These are phyloP conservation scores for Urocitellus parryii DNA, from an alignment of 2,113 vertebrate genomes.

Conservation along the genomic window DNA sequence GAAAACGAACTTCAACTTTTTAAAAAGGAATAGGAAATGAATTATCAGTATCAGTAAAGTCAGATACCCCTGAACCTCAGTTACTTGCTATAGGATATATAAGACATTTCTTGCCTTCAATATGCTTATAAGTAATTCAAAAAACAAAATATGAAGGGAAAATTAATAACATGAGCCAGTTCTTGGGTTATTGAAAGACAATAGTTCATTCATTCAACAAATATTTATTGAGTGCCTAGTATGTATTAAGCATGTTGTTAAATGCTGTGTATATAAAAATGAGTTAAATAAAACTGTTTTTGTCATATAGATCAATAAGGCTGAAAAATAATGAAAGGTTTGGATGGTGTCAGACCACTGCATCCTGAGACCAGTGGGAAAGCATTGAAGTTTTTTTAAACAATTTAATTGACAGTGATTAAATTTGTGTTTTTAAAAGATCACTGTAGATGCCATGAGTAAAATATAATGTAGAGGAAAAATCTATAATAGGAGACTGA, in stretches of 20 bases:
- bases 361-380: background rate
- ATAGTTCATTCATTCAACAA: background rate
- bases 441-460: background rate
- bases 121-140: background rate
- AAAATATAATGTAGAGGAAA: background rate
- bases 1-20: background rate
- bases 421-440: background rate
- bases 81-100: background rate
- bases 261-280: background rate
- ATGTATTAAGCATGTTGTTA: background rate
- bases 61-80: background rate
- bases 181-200: background rate
- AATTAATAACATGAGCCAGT: background rate
- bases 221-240: background rate
- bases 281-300: background rate
- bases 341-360: background rate
- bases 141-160: constrained; percentile 44
- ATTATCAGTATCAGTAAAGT: background rate
- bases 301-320: background rate
- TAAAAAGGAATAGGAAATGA: background rate
- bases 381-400: background rate
- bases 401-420: background rate
- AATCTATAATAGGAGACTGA: background rate
- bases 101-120: background rate
- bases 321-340: background rate